A percentile compares a stretch with the other conserved stretches of the same genome.
These are phyloP conservation scores for Mactromeris polynyma DNA, from an alignment of 2,888 invertebrate species.

Conservation along the genomic window DNA sequence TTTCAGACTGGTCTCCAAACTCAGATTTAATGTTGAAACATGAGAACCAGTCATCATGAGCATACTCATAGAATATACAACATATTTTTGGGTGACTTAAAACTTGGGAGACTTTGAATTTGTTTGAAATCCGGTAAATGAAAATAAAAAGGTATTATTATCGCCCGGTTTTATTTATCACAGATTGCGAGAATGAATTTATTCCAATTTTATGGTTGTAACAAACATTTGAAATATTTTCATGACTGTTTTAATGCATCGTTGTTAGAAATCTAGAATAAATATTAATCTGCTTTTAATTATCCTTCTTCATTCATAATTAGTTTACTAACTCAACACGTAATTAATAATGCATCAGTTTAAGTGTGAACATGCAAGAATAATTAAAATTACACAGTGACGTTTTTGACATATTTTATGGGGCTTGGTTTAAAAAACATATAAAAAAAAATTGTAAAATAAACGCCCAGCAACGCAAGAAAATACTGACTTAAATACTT, in stretches of 20 bases:
- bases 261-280: not conserved
- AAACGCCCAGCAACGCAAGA: not conserved
- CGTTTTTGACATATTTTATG: constrained; percentile 10
- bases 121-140: not conserved
- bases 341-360: not conserved
- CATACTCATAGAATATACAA: no score
- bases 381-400: not conserved
- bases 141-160: not conserved
- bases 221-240: constrained; percentile 6
- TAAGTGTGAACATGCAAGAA: constrained; percentile 4
- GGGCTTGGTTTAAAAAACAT: not conserved
- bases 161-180: not conserved
- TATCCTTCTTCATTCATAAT: not conserved
- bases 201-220: not conserved
- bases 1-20: no score
- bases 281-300: constrained; percentile 2
- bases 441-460: not conserved
- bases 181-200: constrained; percentile 11
- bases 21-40: no score
- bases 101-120: not conserved
- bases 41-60: no score
- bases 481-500: no score
- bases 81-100: no score
- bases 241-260: not conserved
- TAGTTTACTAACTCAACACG: not conserved